Percentiles rank a stretch among this genome's conserved stretches.
Evolutionary conservation across 2,113 vertebrate species (phyloP).

Genomic region (Sphyrna mokarran): DNA sequence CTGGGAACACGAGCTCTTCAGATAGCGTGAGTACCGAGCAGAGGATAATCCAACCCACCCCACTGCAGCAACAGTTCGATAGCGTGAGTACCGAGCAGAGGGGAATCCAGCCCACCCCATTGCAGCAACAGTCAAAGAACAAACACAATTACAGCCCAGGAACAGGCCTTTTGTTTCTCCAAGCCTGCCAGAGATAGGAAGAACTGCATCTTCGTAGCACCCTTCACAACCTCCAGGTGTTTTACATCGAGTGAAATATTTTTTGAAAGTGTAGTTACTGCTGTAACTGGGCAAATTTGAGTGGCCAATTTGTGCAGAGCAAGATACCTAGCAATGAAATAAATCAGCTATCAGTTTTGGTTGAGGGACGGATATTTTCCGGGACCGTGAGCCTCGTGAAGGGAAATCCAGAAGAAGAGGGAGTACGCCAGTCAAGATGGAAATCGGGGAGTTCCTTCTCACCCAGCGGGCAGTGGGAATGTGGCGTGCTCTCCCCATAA

Average conservation of each 20-base stretch:
- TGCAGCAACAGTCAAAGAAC: not conserved
- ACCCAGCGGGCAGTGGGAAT: not conserved
- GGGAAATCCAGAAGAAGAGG: too few species aligned
- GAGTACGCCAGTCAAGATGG: not conserved
- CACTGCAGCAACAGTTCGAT: constrained; percentile 56
- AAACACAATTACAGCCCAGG: too few species aligned
- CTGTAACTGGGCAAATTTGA: not conserved
- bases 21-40: constrained; percentile 79
- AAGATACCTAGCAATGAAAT: not conserved
- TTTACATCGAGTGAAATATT: not conserved
- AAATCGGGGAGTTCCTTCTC: not conserved
- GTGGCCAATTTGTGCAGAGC: not conserved
- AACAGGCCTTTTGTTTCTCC: too few species aligned
- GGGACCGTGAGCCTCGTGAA: not conserved
- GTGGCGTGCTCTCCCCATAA: not conserved
- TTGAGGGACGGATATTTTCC: not conserved
- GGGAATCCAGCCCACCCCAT: not conserved
- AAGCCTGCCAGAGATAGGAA: not conserved
- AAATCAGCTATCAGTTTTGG: not conserved
- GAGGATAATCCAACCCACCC: not conserved
- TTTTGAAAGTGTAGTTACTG: not conserved
- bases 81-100: constrained; percentile 68
- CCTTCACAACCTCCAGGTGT: not conserved
- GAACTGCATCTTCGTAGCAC: not conserved
- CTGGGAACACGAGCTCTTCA: constrained; percentile 89